Conservation (phyloP, 1,140 invertebrate species). For the Drosophila hydei region DNA sequence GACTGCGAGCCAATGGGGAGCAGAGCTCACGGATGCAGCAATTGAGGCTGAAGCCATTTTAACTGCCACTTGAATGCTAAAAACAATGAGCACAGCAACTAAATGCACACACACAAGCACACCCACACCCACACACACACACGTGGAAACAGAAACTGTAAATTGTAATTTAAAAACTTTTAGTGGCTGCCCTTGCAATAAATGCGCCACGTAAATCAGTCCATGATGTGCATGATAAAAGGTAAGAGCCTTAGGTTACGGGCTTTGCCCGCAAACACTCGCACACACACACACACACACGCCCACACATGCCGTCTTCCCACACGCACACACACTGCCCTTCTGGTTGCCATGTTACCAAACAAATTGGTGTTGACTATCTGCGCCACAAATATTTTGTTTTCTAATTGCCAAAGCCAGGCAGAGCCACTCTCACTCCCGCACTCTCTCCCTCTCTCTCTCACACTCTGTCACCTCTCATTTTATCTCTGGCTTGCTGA, state of each 20-base stretch:
- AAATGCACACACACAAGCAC: slow-evolving; percentile 30
- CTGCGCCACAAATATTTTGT: slow-evolving; percentile 52
- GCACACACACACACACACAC: background rate
- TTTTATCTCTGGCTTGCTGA: background rate
- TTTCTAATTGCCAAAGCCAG: slow-evolving; percentile 48
- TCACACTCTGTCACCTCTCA: background rate
- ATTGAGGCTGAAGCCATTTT: slow-evolving; percentile 79
- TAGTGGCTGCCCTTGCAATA: slow-evolving; percentile 64
- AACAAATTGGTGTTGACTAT: slow-evolving; percentile 50
- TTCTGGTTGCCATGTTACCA: slow-evolving; percentile 18
- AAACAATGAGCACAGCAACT: slow-evolving; percentile 50
- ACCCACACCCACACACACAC: slow-evolving; percentile 4
- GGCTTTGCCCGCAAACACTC: background rate
- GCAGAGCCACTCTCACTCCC: slow-evolving; percentile 19
- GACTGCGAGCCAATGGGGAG: background rate
- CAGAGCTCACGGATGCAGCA: slow-evolving; percentile 48
- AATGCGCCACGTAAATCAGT: slow-evolving; percentile 49
- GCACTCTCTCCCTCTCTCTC: background rate
- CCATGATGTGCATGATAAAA: slow-evolving; percentile 46
- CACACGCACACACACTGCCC: background rate
- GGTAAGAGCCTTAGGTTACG: slow-evolving; percentile 24
- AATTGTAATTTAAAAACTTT: slow-evolving; percentile 76
- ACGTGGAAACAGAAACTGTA: slow-evolving; percentile 49
- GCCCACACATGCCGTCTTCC: background rate
- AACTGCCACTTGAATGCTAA: slow-evolving; percentile 75